Percentiles rank a stretch among this genome's conserved stretches.
Evolutionary conservation across 1,140 invertebrate genomes (phyloP).

Genomic region (Subanguina moxae): DNA sequence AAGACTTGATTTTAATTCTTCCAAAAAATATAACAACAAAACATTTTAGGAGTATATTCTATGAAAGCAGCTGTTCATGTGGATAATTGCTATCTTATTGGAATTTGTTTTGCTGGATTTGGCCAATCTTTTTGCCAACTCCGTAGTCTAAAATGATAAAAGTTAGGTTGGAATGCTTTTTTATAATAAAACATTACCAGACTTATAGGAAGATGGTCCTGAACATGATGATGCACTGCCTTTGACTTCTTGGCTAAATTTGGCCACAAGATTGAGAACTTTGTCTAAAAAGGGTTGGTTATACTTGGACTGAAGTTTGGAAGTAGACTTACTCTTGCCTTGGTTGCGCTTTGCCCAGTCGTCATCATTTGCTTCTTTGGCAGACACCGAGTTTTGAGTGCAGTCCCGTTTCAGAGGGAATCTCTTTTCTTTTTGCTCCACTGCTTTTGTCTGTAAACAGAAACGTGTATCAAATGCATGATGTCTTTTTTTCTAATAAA

Average conservation of each 20-base stretch:
- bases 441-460: not conserved
- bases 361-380: conserved; percentile 17
- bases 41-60: too few relatives aligned
- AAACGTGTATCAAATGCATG: not conserved
- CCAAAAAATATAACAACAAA: too few relatives aligned
- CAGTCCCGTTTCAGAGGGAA: conserved; percentile 18
- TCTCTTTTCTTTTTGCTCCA: not conserved
- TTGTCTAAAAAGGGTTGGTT: conserved; percentile 18
- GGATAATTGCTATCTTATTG: conserved; percentile 13
- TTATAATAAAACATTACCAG: conserved; percentile 9
- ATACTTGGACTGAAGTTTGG: not conserved
- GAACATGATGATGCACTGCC: conserved; percentile 7
- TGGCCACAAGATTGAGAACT: conserved; percentile 22
- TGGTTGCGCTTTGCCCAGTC: conserved; percentile 31
- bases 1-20: too few relatives aligned
- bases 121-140: conserved; percentile 23
- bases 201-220: conserved; percentile 16
- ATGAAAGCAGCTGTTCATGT: too few relatives aligned
- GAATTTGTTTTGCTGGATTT: conserved; percentile 30
- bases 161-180: not conserved
- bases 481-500: too few relatives aligned
- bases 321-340: conserved; percentile 13
- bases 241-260: conserved; percentile 21
- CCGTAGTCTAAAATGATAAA: conserved; percentile 33
- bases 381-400: conserved; percentile 25